Percentiles rank a stretch among this genome's conserved stretches.
phyloP scores from a whole-genome alignment of 2,888 invertebrate species.

The Omphaloscelis lunosa region DNA sequence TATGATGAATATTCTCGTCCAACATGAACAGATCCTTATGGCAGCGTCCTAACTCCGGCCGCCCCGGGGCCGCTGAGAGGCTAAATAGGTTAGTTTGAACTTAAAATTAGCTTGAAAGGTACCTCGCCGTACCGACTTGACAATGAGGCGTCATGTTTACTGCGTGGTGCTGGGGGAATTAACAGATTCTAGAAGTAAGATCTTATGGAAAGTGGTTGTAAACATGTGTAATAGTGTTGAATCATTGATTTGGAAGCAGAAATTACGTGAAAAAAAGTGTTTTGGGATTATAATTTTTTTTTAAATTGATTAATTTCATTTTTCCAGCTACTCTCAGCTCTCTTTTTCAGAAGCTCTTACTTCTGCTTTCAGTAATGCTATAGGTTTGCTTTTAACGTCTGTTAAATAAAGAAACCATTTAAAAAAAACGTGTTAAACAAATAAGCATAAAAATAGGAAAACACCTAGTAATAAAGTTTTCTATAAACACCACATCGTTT shows the following conservation, averaged over 20 bases:
- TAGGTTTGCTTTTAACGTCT: not conserved
- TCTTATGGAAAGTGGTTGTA: not conserved
- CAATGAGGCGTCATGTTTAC: conserved; percentile 61
- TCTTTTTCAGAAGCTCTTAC: not conserved
- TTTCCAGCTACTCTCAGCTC: no score
- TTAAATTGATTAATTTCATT: no score
- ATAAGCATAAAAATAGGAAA: not conserved
- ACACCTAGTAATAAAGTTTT: not conserved
- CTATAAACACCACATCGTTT: not conserved
- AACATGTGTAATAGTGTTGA: not conserved
- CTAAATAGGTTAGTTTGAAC: conserved; percentile 72
- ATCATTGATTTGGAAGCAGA: not conserved
- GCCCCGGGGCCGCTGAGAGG: conserved; percentile 45
- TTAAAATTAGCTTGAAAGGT: conserved; percentile 69
- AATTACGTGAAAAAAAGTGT: not conserved
- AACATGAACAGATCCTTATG: conserved; percentile 24
- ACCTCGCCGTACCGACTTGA: conserved; percentile 52
- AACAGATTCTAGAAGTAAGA: not conserved
- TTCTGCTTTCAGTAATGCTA: no score
- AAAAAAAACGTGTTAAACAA: not conserved
- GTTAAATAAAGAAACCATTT: not conserved
- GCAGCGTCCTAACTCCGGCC: conserved; percentile 32
- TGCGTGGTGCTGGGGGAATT: conserved; percentile 7
- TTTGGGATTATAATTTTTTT: no score
- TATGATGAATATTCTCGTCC: not conserved